These are phyloP conservation scores for Epinotia bilunana DNA, from an alignment of 2,888 invertebrate species.

Conservation along the genomic window DNA sequence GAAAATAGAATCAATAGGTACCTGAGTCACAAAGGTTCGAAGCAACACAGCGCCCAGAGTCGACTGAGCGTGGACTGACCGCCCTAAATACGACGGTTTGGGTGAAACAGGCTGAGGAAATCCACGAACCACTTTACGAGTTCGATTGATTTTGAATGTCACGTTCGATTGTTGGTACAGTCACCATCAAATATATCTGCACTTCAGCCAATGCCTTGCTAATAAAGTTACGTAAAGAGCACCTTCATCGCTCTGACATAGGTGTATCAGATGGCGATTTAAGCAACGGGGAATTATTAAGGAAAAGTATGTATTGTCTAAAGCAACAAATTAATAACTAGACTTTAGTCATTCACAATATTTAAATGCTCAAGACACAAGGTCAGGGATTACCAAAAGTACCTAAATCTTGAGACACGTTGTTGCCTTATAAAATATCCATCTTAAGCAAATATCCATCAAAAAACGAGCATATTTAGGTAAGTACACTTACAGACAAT, in stretches of 20 bases:
- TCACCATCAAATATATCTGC: too few relatives aligned
- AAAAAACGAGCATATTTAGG: background rate
- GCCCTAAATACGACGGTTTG: conserved; percentile 23
- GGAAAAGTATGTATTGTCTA: too few relatives aligned
- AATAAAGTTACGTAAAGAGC: too few relatives aligned
- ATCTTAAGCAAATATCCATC: background rate
- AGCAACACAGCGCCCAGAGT: conserved; percentile 16
- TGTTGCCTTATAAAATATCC: background rate
- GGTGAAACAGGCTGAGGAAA: conserved; percentile 40
- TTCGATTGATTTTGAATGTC: conserved; percentile 26
- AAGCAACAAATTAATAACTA: too few relatives aligned
- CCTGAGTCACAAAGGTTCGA: conserved; percentile 34
- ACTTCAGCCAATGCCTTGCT: too few relatives aligned
- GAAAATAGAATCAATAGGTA: conserved; percentile 20
- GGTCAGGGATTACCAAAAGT: too few relatives aligned
- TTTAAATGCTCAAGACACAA: too few relatives aligned
- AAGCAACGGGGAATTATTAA: too few relatives aligned
- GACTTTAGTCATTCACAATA: too few relatives aligned
- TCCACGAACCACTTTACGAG: background rate
- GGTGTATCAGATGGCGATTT: too few relatives aligned
- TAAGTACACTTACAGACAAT: background rate
- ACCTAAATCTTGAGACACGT: too few relatives aligned
- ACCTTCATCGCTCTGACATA: too few relatives aligned
- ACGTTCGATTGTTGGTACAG: background rate
- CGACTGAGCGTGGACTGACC: conserved; percentile 20